phyloP scores from a whole-genome alignment of 2,113 vertebrate species.

The Tragulus kanchil region DNA sequence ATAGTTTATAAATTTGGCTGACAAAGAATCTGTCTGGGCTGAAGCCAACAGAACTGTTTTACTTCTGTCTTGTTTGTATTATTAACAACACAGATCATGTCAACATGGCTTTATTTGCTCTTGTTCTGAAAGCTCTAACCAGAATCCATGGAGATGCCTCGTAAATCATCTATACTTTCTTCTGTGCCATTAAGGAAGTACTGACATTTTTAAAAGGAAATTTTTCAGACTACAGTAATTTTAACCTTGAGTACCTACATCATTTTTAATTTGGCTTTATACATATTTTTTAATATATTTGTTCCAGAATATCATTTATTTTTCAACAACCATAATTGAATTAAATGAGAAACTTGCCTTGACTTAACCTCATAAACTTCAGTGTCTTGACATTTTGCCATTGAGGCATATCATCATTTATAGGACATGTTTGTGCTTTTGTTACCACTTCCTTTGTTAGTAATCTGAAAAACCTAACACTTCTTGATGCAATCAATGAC shows the following conservation, averaged over 20 bases:
- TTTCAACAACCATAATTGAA: not conserved
- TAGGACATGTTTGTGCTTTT: constrained; percentile 42
- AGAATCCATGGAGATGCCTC: constrained; percentile 46
- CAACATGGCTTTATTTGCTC: constrained; percentile 61
- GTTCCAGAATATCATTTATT: not conserved
- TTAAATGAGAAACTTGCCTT: constrained; percentile 12
- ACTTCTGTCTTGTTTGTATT: constrained; percentile 64
- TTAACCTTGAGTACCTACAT: not conserved
- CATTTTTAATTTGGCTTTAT: not conserved
- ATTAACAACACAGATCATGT: constrained; percentile 70
- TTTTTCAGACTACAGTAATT: not conserved
- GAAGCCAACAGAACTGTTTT: constrained; percentile 63
- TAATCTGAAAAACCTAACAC: constrained; percentile 2
- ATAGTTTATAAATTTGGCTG: constrained; percentile 11
- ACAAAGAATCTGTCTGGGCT: constrained; percentile 9
- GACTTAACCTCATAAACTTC: constrained; percentile 35
- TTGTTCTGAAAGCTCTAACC: constrained; percentile 64
- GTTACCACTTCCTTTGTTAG: constrained; percentile 28
- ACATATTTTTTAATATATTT: not conserved
- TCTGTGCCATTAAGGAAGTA: not conserved
- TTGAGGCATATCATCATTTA: constrained; percentile 33
- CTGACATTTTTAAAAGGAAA: constrained; percentile 48
- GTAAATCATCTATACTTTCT: constrained; percentile 37
- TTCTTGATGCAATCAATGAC: constrained; percentile 45
- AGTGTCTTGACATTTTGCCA: constrained; percentile 54